Evolutionary conservation across 2,888 invertebrate species (phyloP).

Genomic region (Prosapia bicincta): DNA sequence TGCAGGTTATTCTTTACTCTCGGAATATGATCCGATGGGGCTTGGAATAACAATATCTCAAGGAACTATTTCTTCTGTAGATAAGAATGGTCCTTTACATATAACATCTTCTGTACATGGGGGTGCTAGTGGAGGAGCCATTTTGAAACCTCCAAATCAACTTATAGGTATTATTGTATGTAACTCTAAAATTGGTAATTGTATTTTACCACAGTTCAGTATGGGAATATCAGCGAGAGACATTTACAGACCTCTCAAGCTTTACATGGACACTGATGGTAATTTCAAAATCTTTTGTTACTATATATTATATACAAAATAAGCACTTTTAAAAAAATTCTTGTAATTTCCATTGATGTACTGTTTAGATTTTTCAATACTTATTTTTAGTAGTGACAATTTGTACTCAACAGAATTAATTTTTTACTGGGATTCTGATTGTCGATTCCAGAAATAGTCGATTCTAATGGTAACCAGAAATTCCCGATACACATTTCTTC

Average conservation of each 20-base stretch:
- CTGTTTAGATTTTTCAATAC: too few species aligned
- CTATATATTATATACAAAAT: too few species aligned
- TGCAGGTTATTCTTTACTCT: neutral
- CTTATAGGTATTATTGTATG: constrained; percentile 14
- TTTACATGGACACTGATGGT: constrained; percentile 10
- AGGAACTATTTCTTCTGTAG: neutral
- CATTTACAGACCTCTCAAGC: neutral
- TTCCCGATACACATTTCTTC: too few species aligned
- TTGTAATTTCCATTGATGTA: too few species aligned
- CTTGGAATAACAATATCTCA: constrained; percentile 1
- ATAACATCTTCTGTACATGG: constrained; percentile 11
- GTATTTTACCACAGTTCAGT: neutral
- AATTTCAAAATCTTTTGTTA: neutral
- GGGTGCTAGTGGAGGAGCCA: constrained; percentile 20
- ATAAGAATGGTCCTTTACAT: constrained; percentile 5
- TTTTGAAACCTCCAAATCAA: constrained; percentile 9
- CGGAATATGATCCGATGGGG: neutral
- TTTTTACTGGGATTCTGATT: too few species aligned
- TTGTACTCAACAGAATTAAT: too few species aligned
- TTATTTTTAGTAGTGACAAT: too few species aligned
- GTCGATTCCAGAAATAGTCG: too few species aligned
- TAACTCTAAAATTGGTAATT: neutral
- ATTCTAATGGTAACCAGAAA: too few species aligned
- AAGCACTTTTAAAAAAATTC: too few species aligned
- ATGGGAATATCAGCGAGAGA: constrained; percentile 9